Evolutionary conservation across 2,888 invertebrate species (phyloP).

Genomic region (Agrilus cyanescens): DNA sequence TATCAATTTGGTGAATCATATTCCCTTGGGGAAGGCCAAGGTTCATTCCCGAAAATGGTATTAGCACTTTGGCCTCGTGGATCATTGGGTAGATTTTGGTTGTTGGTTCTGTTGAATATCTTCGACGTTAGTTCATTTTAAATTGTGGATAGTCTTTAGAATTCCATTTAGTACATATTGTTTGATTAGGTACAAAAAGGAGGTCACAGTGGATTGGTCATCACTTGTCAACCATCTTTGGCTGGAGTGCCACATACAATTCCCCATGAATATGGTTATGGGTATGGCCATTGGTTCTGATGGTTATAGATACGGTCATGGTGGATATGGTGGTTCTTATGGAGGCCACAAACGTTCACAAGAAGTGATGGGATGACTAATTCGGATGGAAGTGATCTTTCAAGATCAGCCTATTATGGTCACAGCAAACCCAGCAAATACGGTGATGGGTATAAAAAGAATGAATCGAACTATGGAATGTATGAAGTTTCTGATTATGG

Average conservation of each 20-base stretch:
- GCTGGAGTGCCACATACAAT: conserved; percentile 30
- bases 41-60: too few species aligned
- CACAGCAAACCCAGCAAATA: conserved; percentile 7
- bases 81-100: too few species aligned
- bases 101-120: too few species aligned
- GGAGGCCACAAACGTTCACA: neutral
- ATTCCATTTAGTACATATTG: too few species aligned
- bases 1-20: too few species aligned
- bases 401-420: conserved; percentile 2
- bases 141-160: too few species aligned
- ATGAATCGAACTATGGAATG: neutral
- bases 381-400: too few species aligned
- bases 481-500: conserved; percentile 4
- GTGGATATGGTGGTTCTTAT: conserved; percentile 2
- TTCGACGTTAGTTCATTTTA: too few species aligned
- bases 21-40: too few species aligned
- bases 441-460: neutral
- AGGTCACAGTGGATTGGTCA: conserved; percentile 30
- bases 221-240: conserved; percentile 34
- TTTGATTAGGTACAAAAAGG: too few species aligned
- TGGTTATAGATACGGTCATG: conserved; percentile 3
- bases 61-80: too few species aligned
- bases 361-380: neutral
- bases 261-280: conserved; percentile 8
- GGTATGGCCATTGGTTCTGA: conserved; percentile 4